Conservation (phyloP, 2,113 vertebrate genomes). For the Rissa tridactyla region DNA sequence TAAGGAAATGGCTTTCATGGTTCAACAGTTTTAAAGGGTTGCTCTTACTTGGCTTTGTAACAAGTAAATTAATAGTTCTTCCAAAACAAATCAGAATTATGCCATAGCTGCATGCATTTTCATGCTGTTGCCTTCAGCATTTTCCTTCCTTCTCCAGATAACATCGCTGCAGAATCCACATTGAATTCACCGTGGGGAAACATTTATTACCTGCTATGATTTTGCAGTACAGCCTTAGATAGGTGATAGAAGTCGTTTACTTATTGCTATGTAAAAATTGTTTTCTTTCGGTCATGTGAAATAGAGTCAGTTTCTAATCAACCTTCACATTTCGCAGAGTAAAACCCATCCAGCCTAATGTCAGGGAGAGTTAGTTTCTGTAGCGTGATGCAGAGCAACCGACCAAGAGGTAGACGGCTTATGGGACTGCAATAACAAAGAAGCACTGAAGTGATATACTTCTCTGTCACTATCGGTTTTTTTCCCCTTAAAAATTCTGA, state of each 20-base stretch:
- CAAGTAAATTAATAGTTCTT: constrained; percentile 92
- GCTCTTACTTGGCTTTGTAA: constrained; percentile 88
- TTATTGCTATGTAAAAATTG: constrained; percentile 64
- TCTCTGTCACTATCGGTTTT: not conserved
- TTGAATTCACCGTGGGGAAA: constrained; percentile 64
- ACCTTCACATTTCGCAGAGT: constrained; percentile 67
- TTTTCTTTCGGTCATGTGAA: constrained; percentile 71
- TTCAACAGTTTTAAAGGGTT: constrained; percentile 87
- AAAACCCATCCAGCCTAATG: constrained; percentile 62
- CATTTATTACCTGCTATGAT: constrained; percentile 68
- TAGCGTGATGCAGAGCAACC: constrained; percentile 41
- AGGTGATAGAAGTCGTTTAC: constrained; percentile 40
- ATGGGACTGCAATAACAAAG: not conserved
- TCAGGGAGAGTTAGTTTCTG: constrained; percentile 63
- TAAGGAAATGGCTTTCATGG: constrained; percentile 90
- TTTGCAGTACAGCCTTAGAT: not conserved
- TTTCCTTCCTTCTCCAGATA: constrained; percentile 62
- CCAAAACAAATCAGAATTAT: constrained; percentile 90
- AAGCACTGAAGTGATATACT: constrained; percentile 30
- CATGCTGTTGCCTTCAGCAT: constrained; percentile 65
- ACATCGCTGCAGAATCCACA: constrained; percentile 46
- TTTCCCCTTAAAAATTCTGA: not conserved
- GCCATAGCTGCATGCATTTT: constrained; percentile 79
- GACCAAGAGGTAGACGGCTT: not conserved
- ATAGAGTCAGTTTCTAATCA: constrained; percentile 73